Conservation (phyloP, 1,140 invertebrate genomes). For the Nomia melanderi region DNA sequence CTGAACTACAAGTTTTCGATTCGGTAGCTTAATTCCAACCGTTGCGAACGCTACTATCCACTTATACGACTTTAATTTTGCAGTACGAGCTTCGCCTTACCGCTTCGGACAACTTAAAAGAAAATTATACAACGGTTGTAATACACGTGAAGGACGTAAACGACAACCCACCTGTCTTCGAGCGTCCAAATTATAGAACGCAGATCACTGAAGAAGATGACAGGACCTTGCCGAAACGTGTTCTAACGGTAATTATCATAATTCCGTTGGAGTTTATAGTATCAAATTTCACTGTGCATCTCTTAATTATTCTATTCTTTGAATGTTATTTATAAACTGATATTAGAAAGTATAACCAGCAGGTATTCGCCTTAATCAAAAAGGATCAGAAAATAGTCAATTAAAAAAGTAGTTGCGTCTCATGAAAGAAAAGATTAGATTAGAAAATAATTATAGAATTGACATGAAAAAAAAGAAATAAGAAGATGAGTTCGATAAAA, state of each 20-base stretch:
- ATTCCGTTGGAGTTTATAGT: not conserved
- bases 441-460: no score
- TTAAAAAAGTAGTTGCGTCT: no score
- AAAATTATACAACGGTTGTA: conserved; percentile 97
- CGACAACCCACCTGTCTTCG: conserved; percentile 94
- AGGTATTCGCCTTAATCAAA: no score
- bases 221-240: conserved; percentile 94
- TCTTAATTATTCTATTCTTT: no score
- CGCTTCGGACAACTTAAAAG: conserved; percentile 96
- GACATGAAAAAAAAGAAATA: no score
- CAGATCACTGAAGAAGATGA: conserved; percentile 98
- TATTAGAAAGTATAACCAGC: no score
- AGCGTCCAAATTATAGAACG: conserved; percentile 95
- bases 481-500: no score
- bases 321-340: no score
- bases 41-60: not conserved
- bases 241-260: conserved; percentile 88
- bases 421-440: no score
- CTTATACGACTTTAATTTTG: conserved; percentile 44
- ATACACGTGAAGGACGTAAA: conserved; percentile 98
- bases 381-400: no score
- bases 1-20: not conserved
- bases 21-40: not conserved
- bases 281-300: not conserved
- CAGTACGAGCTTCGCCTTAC: conserved; percentile 96